Base-by-base conservation (phyloP, 2,797 vertebrate species). In the Neoniphon sammara region DNA sequence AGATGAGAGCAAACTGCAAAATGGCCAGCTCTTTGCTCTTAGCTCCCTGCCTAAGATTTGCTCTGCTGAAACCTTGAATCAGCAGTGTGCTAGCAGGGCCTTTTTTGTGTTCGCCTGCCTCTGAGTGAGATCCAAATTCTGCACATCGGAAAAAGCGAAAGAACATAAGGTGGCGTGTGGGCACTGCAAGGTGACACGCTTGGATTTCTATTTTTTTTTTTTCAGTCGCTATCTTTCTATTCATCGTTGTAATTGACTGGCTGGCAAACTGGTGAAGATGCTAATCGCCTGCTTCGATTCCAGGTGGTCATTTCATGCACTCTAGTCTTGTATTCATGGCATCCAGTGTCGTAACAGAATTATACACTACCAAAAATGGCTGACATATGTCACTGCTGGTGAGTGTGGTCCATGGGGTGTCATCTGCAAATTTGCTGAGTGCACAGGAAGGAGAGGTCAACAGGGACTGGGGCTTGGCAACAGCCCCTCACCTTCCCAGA, bases 1-100 rank as follows among this genome's bases (percentile, higher is more conserved):
- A 94, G 90, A 90, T 90, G 87, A 91, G 90, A 90, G 87, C 81
- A 86, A 90, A 90, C 88, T 91, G 91, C 87, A 91, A 93, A 95
- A 92, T 93, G 90, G 90, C 89, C 89, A 91, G 83, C 90, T 90
- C 91, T 90, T 84, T 88, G 88, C 90, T 90, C 85, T 87, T 80
- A 85, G 85, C 84, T 89, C 87, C 50, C 86, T 82, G 82, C 84
- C 82, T 79, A 82, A 88, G 89, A 90, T 90, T 90, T 89, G 85
- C 88, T 85, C 77, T 60, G 78, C 85, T 88, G 85, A 92, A 93
- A 91, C 89, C 87, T 91, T 87, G 88, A 93, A 91, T 93, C 91
- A 92, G 92, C 90, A 91, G 82, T 86, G 81, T 84, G 66, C 84
- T 84, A 58, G 59, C 52, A 85, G 79, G 79, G 49, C 69, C 58